phyloP scores from a whole-genome alignment of 2,888 invertebrate genomes.

The Catocala nupta region DNA sequence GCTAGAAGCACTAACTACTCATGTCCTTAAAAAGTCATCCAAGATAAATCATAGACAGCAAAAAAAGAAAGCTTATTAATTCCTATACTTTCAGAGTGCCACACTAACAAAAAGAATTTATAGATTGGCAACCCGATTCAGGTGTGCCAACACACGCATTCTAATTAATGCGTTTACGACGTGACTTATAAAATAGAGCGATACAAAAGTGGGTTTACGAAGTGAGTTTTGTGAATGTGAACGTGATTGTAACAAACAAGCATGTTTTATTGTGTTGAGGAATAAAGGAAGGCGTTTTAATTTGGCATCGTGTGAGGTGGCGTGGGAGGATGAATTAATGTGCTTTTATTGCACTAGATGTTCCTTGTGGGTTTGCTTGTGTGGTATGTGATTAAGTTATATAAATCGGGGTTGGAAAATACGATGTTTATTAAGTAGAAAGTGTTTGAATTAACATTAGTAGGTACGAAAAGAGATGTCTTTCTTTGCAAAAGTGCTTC shows the following conservation, averaged over 20 bases:
- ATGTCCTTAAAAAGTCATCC: too few relatives aligned
- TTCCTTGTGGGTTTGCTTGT: too few relatives aligned
- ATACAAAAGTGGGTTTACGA: slow-evolving; percentile 66
- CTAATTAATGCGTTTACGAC: slow-evolving; percentile 64
- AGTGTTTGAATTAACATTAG: too few relatives aligned
- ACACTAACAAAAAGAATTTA: slow-evolving; percentile 21
- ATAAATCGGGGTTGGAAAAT: too few relatives aligned
- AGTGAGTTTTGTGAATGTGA: slow-evolving; percentile 65
- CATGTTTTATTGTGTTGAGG: slow-evolving; percentile 60
- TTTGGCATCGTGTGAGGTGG: slow-evolving; percentile 56
- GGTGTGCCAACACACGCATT: slow-evolving; percentile 48
- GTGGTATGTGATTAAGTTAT: too few relatives aligned
- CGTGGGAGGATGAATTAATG: slow-evolving; percentile 16
- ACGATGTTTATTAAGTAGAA: too few relatives aligned
- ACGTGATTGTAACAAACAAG: slow-evolving; percentile 79
- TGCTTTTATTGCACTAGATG: background rate
- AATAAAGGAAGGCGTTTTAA: slow-evolving; percentile 60
- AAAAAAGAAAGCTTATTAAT: background rate
- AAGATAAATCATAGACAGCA: background rate
- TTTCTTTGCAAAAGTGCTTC: too few relatives aligned
- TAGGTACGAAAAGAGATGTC: too few relatives aligned
- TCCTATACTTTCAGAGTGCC: background rate
- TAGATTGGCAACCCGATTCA: slow-evolving; percentile 50
- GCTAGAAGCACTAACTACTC: too few relatives aligned
- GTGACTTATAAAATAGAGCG: slow-evolving; percentile 72